Percentiles rank a stretch among this genome's conserved stretches.
These are phyloP conservation scores for Morinoia aosen DNA, from an alignment of 2,888 invertebrate species.

Conservation along the genomic window DNA sequence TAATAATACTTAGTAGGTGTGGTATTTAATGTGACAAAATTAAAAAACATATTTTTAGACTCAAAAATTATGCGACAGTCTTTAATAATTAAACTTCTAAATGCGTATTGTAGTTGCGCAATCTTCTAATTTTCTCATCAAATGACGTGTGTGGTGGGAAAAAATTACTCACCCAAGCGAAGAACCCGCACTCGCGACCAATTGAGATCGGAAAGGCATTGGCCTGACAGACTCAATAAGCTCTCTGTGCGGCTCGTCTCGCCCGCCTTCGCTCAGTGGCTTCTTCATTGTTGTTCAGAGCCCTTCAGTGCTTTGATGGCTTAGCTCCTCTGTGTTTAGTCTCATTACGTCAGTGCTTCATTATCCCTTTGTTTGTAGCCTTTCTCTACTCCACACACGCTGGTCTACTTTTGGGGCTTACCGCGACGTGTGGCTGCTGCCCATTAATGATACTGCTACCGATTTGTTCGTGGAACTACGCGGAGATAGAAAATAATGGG, in stretches of 20 bases:
- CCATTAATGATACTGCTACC: not conserved
- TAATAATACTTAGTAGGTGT: no score
- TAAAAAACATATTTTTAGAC: no score
- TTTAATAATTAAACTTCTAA: not conserved
- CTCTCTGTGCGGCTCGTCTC: slow-evolving; percentile 5
- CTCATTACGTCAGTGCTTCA: slow-evolving; percentile 14
- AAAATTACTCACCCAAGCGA: not conserved
- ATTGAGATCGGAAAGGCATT: not conserved
- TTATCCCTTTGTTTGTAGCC: slow-evolving; percentile 1
- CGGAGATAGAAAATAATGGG: not conserved
- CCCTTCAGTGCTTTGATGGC: slow-evolving; percentile 44
- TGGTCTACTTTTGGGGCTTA: not conserved
- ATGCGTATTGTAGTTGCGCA: not conserved
- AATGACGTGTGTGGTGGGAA: not conserved
- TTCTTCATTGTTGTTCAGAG: slow-evolving; percentile 47
- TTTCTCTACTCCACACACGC: not conserved
- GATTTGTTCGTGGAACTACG: not conserved
- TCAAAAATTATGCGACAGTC: no score
- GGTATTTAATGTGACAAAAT: no score
- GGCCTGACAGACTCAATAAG: not conserved
- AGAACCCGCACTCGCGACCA: not conserved
- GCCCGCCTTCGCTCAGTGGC: slow-evolving; percentile 19
- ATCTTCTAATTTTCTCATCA: not conserved
- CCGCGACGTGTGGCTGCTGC: not conserved
- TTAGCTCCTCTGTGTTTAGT: not conserved